Evolutionary conservation across 2,113 vertebrate species (phyloP).

Genomic region (Alces alces): DNA sequence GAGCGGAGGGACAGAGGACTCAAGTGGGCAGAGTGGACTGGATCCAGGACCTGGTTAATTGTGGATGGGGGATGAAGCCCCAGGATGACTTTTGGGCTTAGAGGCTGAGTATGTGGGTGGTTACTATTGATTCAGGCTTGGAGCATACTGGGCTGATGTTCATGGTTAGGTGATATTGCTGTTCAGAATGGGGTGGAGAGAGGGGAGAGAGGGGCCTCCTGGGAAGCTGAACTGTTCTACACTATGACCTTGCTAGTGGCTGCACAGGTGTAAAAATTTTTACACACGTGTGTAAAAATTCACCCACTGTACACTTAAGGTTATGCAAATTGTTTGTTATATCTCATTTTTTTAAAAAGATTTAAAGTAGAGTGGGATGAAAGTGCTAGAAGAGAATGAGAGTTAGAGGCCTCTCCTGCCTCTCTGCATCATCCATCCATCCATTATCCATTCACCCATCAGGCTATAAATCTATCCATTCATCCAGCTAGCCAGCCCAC

Average conservation of each 20-base stretch:
- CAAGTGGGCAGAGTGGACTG: neutral
- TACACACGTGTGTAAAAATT: neutral
- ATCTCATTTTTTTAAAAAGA: neutral
- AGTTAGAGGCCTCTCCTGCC: neutral
- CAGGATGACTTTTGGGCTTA: neutral
- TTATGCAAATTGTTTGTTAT: neutral
- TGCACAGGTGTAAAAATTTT: neutral
- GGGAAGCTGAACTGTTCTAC: neutral
- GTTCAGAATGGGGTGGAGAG: neutral
- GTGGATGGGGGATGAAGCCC: neutral
- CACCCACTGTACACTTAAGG: neutral
- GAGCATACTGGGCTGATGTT: neutral
- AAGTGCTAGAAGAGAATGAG: neutral
- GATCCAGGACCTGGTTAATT: too few relatives aligned
- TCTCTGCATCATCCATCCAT: neutral
- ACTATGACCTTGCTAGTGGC: neutral
- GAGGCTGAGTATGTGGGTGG: neutral
- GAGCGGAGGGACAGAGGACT: neutral
- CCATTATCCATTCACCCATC: neutral
- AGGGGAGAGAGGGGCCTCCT: neutral
- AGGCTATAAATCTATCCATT: neutral
- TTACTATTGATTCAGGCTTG: neutral
- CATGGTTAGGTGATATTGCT: neutral
- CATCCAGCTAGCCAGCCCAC: neutral
- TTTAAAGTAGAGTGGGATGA: neutral